These are phyloP conservation scores for Psococerastis gibbosa DNA, from an alignment of 2,888 invertebrate species.

Conservation along the genomic window DNA sequence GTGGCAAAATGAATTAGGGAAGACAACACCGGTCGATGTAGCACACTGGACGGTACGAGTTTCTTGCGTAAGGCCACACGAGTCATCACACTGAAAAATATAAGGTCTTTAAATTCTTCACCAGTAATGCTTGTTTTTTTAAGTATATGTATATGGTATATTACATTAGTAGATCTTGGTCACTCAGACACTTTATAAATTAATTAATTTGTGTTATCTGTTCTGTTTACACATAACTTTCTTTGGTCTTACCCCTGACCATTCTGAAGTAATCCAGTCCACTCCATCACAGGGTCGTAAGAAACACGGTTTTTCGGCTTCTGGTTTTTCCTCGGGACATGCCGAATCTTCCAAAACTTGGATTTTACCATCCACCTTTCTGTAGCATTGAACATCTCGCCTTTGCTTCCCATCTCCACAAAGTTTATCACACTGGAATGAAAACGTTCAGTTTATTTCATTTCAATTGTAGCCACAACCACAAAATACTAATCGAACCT, in stretches of 20 bases:
- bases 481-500: neutral
- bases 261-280: conserved; percentile 74
- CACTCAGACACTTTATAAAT: too few species aligned
- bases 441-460: conserved; percentile 10
- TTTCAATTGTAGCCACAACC: conserved; percentile 12
- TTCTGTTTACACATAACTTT: too few species aligned
- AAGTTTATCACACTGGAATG: conserved; percentile 58
- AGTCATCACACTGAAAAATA: conserved; percentile 45
- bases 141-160: too few species aligned
- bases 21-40: conserved; percentile 45
- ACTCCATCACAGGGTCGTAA: conserved; percentile 74
- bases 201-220: too few species aligned
- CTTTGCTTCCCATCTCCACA: conserved; percentile 77
- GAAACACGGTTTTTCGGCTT: conserved; percentile 46
- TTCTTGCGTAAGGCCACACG: conserved; percentile 54
- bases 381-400: conserved; percentile 62
- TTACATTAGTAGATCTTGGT: too few species aligned
- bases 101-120: conserved; percentile 8
- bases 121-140: neutral
- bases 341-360: conserved; percentile 43
- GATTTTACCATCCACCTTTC: conserved; percentile 39
- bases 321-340: conserved; percentile 45
- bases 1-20: conserved; percentile 49
- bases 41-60: conserved; percentile 56
- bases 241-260: conserved; percentile 70